Base-by-base conservation (phyloP, 1,140 invertebrate genomes). In the Drosophila ercepeae region DNA sequence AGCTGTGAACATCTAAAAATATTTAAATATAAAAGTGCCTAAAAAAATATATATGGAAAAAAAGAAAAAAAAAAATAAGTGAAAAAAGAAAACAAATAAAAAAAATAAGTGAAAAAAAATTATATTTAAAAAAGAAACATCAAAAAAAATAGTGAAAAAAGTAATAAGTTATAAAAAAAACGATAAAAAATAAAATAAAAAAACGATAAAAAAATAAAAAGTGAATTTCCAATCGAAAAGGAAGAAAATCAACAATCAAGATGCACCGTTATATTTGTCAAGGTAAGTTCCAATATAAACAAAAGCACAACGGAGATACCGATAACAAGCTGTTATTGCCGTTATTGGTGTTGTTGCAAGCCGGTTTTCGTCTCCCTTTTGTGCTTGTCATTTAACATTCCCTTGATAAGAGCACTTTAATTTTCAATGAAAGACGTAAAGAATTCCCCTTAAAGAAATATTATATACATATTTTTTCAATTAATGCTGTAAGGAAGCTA, bases 361-460 rank as follows among this genome's bases (percentile, higher is more conserved):
- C 36, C 36, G 36, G 36, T 39, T 16, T 13, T 4, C 36, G 36
- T 39, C n/a, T 39, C 36, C 36, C 36, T 39, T 39, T 39, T 39
- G 36, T 39, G 36, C 36, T 36, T 2, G 27, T 27, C 8, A 27
- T 27, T 27, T 8, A 8, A 27, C 8, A 27, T 27, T 11, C 29
- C 3, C 29, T 32, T 32, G 11, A 32, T 32, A 32, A 32, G 3
- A 32, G 11, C 9, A 32, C 11, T 32, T 11, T n/a, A 32, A 32
- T 32, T 32, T 1, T 32, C 9, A 32, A 32, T 32, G 29, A 32
- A 32, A 32, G 9, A 3, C 9, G 9, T 3, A 2, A 32, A 3
- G 9, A 3, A 32, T 32, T 32, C 29, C 9, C 8, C 9, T 32
- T 32, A n/a, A 11, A n/a, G 2, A 14, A 16, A 14, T 39, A 39